Base-by-base conservation (phyloP, 2,797 vertebrate species). In the Molossus molossus region DNA sequence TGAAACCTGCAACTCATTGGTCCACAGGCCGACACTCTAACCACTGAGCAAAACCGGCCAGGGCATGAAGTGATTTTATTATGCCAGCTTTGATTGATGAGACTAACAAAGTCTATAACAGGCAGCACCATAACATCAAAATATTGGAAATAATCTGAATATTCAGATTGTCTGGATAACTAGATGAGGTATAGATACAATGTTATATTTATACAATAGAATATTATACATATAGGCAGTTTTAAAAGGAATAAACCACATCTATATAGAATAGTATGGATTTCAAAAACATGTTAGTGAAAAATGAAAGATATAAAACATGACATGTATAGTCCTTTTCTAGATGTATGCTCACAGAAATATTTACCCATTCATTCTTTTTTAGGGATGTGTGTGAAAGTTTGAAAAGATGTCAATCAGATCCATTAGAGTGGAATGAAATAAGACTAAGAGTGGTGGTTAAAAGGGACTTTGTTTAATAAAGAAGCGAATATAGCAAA, bases 391-490 rank as follows among this genome's bases (percentile, higher is more conserved):
- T 53, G 9, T 53, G 21, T 90, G 6, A 48, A 60, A 45, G 15
- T 72, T 57, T 72, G 62, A 67, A 89, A 57, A 77, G 73, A 50
- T 23, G 6, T 50, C 40, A 29, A 57, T 55, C 29, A 73, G n/a
- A 40, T 55, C 27, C 15, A 4, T 96, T 57, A 40, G 69, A 45
- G 45, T 48, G 20, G 53, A 91, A 69, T 27, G 21, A 17, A 72
- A 1, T 76, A 70, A 73, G 55, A 23, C 25, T n/a, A 83, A 70
- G 10, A 48, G 37, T 45, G 27, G 50, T 77, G 1, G n/a, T 53
- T 86, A 57, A 83, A 80, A 89, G 58, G 33, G 25, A 64, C 29
- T 92, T 94, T 27, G 40, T 93, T 95, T 92, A 77, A 72, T 81
- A 76, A 89, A 90, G 33, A 91, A 82, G 10, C 55, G 64, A 73